Percentiles rank a stretch among this genome's conserved stretches.
Conservation (phyloP, 2,797 vertebrate genomes). For the Notolabrus celidotus region DNA sequence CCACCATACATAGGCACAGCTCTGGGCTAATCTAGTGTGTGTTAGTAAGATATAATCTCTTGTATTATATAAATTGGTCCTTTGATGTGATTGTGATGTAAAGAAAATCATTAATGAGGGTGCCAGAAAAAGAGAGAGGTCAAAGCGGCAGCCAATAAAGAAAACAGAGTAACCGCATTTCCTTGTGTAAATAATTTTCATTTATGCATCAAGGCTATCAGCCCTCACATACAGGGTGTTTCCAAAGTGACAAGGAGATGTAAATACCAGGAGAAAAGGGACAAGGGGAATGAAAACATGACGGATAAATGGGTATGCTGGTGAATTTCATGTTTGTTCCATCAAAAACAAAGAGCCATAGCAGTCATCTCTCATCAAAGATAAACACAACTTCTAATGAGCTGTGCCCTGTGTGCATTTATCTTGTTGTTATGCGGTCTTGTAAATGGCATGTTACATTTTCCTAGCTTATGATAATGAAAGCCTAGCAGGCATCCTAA, state of each 20-base stretch:
- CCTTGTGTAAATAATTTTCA: constrained; percentile 6
- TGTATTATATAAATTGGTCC: background rate
- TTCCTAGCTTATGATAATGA: constrained; percentile 32
- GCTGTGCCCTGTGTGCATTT: constrained; percentile 36
- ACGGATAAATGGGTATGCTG: constrained; percentile 34
- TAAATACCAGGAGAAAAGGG: background rate
- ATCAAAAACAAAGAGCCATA: constrained; percentile 48
- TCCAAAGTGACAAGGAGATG: constrained; percentile 14
- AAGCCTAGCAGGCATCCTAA: constrained; percentile 5
- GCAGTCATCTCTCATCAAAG: constrained; percentile 51
- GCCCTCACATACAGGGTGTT: background rate
- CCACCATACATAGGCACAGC: constrained; percentile 5
- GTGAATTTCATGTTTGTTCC: constrained; percentile 34
- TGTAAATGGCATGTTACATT: constrained; percentile 29
- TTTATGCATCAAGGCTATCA: background rate
- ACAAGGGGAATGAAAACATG: background rate
- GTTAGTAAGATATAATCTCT: constrained; percentile 8
- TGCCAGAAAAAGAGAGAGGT: background rate
- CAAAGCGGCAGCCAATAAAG: background rate
- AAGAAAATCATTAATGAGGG: constrained; percentile 6
- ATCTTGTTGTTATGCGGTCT: constrained; percentile 39
- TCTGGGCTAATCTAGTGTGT: background rate
- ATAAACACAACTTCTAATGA: constrained; percentile 59
- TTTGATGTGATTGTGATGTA: constrained; percentile 8
- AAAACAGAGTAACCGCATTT: background rate